Evolutionary conservation across 2,113 vertebrate species (phyloP).

Genomic region (Malurus melanocephalus): DNA sequence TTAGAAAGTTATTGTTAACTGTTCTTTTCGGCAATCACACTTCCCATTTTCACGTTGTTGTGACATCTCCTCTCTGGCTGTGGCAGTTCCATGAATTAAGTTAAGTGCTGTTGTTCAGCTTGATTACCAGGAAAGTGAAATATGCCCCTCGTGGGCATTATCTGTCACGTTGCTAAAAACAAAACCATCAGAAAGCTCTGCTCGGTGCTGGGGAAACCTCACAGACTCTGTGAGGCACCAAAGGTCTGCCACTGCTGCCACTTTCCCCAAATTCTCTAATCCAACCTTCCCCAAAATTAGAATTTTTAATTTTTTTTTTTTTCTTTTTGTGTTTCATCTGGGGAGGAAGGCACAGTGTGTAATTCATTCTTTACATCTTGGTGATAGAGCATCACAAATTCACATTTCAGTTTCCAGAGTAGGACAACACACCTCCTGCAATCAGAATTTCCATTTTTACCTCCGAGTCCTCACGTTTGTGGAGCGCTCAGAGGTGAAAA

Average conservation of each 20-base stretch:
- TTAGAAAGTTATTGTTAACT: slow-evolving; percentile 15
- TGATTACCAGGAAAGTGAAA: slow-evolving; percentile 49
- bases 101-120: slow-evolving; percentile 55
- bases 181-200: neutral
- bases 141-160: neutral
- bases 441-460: neutral
- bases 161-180: neutral
- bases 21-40: neutral
- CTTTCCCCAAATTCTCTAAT: neutral
- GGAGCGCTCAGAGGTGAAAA: neutral
- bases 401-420: neutral
- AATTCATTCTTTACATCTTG: neutral
- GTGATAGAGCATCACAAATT: neutral
- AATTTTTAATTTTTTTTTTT: neutral
- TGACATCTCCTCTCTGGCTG: slow-evolving; percentile 32
- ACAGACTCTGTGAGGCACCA: neutral
- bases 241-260: neutral
- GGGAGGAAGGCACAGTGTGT: neutral
- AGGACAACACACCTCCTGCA: neutral
- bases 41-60: slow-evolving; percentile 26
- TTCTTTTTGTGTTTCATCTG: neutral
- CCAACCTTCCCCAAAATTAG: neutral
- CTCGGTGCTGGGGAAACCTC: neutral
- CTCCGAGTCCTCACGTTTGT: neutral
- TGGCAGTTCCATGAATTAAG: slow-evolving; percentile 48